Base-by-base conservation (phyloP, 2,888 invertebrate species). In the Stenotaenia linearis region DNA sequence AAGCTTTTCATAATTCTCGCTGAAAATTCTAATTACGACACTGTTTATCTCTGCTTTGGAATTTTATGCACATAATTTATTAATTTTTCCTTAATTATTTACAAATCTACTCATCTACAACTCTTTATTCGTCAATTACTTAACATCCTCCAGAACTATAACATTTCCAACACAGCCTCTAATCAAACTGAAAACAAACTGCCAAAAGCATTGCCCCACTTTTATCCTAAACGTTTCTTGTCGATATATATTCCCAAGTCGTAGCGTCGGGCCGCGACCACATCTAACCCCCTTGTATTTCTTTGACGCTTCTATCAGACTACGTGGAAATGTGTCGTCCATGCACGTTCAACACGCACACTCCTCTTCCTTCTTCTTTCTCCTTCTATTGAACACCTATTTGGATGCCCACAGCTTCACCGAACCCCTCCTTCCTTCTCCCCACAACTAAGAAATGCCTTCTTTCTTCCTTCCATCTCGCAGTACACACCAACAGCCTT, bases 241-340 rank as follows among this genome's bases (percentile, higher is more conserved):
- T 69, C 69, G 25, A 69, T 69, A 69, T 69, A 28, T 69, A 69
- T 69, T 69, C 69, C 69, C 69, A 25, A 69, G 28, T 69, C 69
- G 69, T 69, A 69, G 69, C 28, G n/a, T 28, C 69, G 69, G 23
- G 69, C 69, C 28, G 28, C 69, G 69, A 69, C 69, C 28, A 28
- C 69, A 69, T 69, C 69, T 69, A 69, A 69, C 69, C 69, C 61
- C 69, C 69, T 69, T 69, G 69, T 69, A 69, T 69, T 69, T 69
- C 28, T 69, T 69, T 69, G 69, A 69, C 69, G 69, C 69, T 69
- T 69, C 69, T 69, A 69, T 69, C 69, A n/a, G 25, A 69, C 15
- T 69, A 28, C 25, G 23, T 69, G 69, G 28, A 69, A 69, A 28
- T 69, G 69, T 69, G 23, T 69, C 69, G 69, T 69, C 69, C 69